Conservation (phyloP, 2,113 vertebrate genomes). For the Lycaon pictus region DNA sequence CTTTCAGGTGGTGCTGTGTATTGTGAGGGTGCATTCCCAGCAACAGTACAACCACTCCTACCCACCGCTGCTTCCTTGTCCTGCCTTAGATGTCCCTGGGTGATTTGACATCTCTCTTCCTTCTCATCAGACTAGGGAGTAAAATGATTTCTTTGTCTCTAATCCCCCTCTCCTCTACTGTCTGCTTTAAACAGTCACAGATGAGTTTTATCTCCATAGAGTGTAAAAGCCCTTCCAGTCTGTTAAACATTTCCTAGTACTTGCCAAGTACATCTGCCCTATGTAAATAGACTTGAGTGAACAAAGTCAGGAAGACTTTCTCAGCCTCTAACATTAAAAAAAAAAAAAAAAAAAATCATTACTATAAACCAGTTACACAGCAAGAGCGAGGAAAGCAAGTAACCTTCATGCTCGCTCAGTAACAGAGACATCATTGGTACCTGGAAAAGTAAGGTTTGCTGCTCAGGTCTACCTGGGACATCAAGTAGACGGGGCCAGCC, state of each 20-base stretch:
- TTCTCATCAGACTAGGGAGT: not conserved
- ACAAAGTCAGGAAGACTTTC: constrained; percentile 25
- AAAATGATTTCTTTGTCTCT: not conserved
- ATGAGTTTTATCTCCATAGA: not conserved
- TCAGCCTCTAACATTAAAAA: not conserved
- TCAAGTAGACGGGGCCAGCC: not conserved
- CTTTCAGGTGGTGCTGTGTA: not conserved
- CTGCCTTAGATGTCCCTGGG: not conserved
- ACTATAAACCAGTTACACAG: not conserved
- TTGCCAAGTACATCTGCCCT: not conserved
- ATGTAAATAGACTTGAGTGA: not conserved
- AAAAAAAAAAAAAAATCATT: not conserved
- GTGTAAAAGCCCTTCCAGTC: not conserved
- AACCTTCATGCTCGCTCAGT: not conserved
- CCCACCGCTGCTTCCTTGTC: not conserved
- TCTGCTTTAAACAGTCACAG: not conserved
- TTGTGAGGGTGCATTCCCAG: not conserved
- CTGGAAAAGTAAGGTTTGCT: not conserved
- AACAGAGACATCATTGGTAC: not conserved
- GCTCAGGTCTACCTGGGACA: not conserved
- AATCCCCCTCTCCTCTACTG: not conserved
- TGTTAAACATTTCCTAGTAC: not conserved
- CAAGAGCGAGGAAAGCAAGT: not conserved
- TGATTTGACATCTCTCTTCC: not conserved
- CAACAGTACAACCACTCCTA: not conserved